Evolutionary conservation across 2,888 invertebrate genomes (phyloP), one percentile per base, ranked within the genome.

Genomic region (Habroteleia sp.): DNA sequence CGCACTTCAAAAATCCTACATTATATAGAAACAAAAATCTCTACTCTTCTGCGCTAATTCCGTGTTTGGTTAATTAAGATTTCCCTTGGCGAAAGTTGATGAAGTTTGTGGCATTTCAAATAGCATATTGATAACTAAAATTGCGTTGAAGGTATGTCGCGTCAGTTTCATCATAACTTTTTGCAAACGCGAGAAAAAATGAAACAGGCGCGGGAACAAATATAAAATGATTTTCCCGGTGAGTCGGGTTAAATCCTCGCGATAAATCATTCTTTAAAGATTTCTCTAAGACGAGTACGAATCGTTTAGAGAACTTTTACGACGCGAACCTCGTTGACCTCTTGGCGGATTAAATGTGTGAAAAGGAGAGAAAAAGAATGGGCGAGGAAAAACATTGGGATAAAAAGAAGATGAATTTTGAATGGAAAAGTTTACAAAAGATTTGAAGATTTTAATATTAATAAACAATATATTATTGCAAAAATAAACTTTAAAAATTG

Each of bases 231-330:
- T 63, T n/a, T 27, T 35, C 25, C 14, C 11, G 16, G n/a, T 6
- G 33, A 27, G 42, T 65, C 42, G 25, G 42, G 52, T 42, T 52
- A 35, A 54, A 44, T 66, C 44, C 33, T 16, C 56, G 48, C 39
- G 66, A 31, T 66, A 66, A 66, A 66, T 56, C 66, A 66, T 56
- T 39, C 48, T 48, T 33, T 56, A 66, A 66, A 66, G 66, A 41
- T 66, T 66, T 66, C 66, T 66, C 66, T 66, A 66, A 56, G 48
- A 29, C 56, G 37, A 66, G 65, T 56, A 31, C 33, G 56, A 56
- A 56, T 56, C 31, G 66, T 56, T 56, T 56, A 56, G 46, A 46
- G 46, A 8, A 66, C 56, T 58, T 68, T 68, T 66, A 68, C 68
- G 48, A 58, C 58, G 58, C 35, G 23, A 35, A 68, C 58, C 68